Evolutionary conservation across 2,113 vertebrate species (phyloP).

Genomic region (Falcunculus frontatus): DNA sequence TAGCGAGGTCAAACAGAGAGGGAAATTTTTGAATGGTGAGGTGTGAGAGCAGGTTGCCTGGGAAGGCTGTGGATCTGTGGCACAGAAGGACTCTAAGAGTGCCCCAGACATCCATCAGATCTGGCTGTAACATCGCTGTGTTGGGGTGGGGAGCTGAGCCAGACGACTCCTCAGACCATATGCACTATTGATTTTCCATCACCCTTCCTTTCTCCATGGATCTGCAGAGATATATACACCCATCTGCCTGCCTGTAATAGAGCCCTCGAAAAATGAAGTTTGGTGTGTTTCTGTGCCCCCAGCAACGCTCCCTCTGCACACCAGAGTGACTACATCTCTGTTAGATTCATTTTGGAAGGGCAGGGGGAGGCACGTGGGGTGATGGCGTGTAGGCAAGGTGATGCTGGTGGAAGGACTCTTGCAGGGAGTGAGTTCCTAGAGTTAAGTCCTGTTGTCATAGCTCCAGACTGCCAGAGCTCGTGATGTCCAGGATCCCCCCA

Average conservation of each 20-base stretch:
- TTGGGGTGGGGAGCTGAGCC: neutral
- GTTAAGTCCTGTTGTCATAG: neutral
- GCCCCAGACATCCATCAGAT: neutral
- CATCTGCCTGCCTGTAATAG: neutral
- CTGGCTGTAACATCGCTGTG: neutral
- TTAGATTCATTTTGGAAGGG: neutral
- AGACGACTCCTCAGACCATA: neutral
- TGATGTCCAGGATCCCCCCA: neutral
- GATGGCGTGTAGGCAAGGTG: neutral
- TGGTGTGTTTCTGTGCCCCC: neutral
- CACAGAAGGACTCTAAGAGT: neutral
- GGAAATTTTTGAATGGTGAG: neutral
- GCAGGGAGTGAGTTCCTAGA: neutral
- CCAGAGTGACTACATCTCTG: neutral
- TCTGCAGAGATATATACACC: neutral
- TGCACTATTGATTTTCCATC: slow-evolving; percentile 29
- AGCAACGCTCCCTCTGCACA: neutral
- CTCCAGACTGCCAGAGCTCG: neutral
- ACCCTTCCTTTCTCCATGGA: neutral
- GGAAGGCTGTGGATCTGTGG: neutral
- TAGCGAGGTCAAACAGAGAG: neutral
- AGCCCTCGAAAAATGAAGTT: neutral
- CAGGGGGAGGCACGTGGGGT: rapidly evolving
- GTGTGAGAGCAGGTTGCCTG: neutral
- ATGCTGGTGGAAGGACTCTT: neutral